These are phyloP conservation scores for Hypsopygia costalis DNA, from an alignment of 2,888 invertebrate species.

Conservation along the genomic window DNA sequence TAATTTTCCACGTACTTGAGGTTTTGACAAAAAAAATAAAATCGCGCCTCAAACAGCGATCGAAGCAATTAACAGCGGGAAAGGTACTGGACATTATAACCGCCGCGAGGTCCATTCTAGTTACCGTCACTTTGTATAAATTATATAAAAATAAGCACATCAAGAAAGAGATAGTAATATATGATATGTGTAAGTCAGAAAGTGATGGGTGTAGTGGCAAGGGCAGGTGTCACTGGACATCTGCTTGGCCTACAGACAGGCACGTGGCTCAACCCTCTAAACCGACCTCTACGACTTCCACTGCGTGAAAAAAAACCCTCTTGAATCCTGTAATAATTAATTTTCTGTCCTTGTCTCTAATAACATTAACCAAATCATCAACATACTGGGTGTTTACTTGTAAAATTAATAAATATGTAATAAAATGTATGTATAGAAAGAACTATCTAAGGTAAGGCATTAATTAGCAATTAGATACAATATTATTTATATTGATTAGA, in stretches of 20 bases:
- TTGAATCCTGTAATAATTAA: constrained; percentile 38
- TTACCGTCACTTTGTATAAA: constrained; percentile 77
- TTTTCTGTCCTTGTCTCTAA: too few relatives aligned
- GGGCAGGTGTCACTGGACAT: constrained; percentile 78
- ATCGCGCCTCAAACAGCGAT: constrained; percentile 9
- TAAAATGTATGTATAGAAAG: too few relatives aligned
- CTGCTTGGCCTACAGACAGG: constrained; percentile 66
- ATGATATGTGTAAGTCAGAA: constrained; percentile 43
- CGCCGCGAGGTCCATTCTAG: constrained; percentile 71
- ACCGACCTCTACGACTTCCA: constrained; percentile 52
- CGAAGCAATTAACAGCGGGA: constrained; percentile 52
- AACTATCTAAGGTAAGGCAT: too few relatives aligned
- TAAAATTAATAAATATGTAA: too few relatives aligned
- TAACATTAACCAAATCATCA: too few relatives aligned
- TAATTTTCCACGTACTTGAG: too few relatives aligned
- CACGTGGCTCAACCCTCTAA: constrained; percentile 76
- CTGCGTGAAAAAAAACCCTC: constrained; percentile 60
- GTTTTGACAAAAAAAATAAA: too few relatives aligned
- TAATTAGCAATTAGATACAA: too few relatives aligned
- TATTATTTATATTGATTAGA: too few relatives aligned
- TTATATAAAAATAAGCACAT: constrained; percentile 77
- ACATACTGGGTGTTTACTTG: too few relatives aligned
- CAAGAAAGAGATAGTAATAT: constrained; percentile 55
- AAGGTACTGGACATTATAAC: constrained; percentile 67
- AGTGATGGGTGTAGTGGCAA: constrained; percentile 64